Percentiles rank a stretch among this genome's conserved stretches.
phyloP scores from a whole-genome alignment of 2,888 invertebrate genomes.

The Nomada flava region DNA sequence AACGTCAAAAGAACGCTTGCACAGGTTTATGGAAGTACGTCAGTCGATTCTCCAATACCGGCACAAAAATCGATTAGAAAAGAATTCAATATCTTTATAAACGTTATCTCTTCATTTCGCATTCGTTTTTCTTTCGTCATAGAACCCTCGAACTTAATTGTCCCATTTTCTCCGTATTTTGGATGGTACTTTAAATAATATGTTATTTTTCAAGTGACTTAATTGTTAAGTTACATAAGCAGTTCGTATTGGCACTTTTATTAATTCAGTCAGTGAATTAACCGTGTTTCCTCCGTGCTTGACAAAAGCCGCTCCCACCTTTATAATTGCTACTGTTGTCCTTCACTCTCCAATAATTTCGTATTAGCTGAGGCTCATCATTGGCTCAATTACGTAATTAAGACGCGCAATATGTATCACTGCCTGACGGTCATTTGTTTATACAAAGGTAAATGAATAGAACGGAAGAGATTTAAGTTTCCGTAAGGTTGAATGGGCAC shows the following conservation, averaged over 20 bases:
- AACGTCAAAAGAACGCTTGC: constrained; percentile 11
- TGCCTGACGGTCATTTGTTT: constrained; percentile 14
- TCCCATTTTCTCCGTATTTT: background rate
- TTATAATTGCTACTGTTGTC: constrained; percentile 39
- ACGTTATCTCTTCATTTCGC: background rate
- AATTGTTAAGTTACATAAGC: background rate
- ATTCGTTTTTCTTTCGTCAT: background rate
- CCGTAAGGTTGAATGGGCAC: background rate
- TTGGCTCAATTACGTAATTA: constrained; percentile 53
- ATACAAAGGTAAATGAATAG: constrained; percentile 16
- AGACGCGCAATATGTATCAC: constrained; percentile 30
- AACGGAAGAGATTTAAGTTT: background rate
- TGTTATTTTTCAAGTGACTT: too few relatives aligned
- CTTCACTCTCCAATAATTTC: constrained; percentile 42
- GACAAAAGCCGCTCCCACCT: constrained; percentile 30
- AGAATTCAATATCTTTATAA: background rate
- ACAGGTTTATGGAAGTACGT: background rate
- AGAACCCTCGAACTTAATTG: background rate
- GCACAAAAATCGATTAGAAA: background rate
- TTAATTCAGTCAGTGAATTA: constrained; percentile 16
- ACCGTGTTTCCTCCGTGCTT: constrained; percentile 13
- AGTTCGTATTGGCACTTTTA: background rate
- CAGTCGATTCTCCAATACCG: background rate
- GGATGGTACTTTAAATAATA: background rate
- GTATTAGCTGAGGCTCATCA: constrained; percentile 31